Evolutionary conservation across 2,797 vertebrate species (phyloP), one percentile per base, ranked within the genome.

Genomic region (Takifugu ocellatus): DNA sequence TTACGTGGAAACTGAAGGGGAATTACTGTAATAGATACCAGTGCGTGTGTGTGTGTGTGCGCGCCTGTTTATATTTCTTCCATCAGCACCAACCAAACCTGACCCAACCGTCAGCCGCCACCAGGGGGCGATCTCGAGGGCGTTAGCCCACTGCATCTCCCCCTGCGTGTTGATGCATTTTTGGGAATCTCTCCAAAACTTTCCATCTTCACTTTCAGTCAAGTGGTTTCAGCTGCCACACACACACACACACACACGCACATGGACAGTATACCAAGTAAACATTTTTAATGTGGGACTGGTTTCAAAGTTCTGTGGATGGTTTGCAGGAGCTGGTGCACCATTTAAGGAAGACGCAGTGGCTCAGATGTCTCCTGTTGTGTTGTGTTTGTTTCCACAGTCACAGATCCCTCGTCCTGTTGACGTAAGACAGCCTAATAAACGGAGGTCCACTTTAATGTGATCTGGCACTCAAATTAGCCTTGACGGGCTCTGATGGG

Each of bases 1-100:
- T 79, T 67, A 47, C 66, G 75, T 81, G 67, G 76, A 78, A 66
- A 82, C 70, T 25, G n/a, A 55, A 42, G 52, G 66, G 67, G 36
- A 56, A 33, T 44, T 48, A 66, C 55, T 56, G 69, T 70, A 78
- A 70, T 8, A 48, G 67, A 81, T 75, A 77, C 49, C 21, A 21
- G 36, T 29, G 53, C 25, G 7, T 15, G 36, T 49, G 25, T 24
- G 16, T 43, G 31, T 8, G 31, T 33, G 31, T 8, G 31, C 14
- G 12, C 14, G 36, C 3, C 31, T 29, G 27, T 29, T 4, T 29
- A 1, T 14, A 39, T 39, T 14, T 39, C 1, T 14, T 11, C 12
- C 36, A 14, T 14, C 36, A 39, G 2, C 14, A 3, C 36, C 36
- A 39, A 9, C 33, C 33, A 33, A 33, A 33, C 33, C 33, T 11